Evolutionary conservation across 2,797 vertebrate species (phyloP).

Genomic region (Notolepis coatsorum): DNA sequence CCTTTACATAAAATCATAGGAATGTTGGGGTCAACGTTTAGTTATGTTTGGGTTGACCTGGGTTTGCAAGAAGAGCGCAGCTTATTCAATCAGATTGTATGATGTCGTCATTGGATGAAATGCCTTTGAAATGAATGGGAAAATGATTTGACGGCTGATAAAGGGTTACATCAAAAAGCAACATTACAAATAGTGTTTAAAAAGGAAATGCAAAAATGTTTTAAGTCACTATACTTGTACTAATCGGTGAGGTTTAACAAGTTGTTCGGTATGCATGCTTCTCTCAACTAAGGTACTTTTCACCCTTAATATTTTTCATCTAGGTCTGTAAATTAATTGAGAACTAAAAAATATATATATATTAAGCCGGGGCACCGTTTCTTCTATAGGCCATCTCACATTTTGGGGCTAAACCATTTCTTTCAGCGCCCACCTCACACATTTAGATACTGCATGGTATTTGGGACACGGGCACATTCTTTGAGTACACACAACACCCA

Average conservation of each 20-base stretch:
- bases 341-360: not conserved
- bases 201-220: no score
- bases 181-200: not conserved
- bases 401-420: not conserved
- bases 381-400: not conserved
- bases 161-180: not conserved
- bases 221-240: not conserved
- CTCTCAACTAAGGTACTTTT: not conserved
- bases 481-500: constrained; percentile 15
- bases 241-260: not conserved
- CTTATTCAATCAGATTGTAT: no score
- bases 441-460: constrained; percentile 60
- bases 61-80: no score
- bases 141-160: not conserved
- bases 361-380: not conserved
- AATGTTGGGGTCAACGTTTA: no score
- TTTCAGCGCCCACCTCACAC: constrained; percentile 17
- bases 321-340: constrained; percentile 1
- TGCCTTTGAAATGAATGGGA: constrained; percentile 4
- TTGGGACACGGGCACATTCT: constrained; percentile 26
- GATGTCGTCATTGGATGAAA: no score
- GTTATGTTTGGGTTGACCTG: no score
- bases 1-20: no score
- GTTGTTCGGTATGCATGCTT: not conserved
- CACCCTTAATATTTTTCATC: not conserved